Conservation (phyloP, 2,888 invertebrate species). For the Drosophila austrosaltans region DNA sequence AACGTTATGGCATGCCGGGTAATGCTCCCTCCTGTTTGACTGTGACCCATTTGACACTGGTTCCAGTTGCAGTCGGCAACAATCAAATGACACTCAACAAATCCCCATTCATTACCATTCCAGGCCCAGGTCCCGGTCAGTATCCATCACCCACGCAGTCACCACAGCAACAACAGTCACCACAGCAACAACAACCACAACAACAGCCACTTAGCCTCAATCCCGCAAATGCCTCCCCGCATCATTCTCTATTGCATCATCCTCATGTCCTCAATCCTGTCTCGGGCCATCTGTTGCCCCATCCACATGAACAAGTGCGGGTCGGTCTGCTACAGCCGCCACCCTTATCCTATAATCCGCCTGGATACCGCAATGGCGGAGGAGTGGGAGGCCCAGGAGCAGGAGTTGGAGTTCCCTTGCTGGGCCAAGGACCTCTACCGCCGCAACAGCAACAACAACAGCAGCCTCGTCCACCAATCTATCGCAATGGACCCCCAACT, state of each 20-base stretch:
- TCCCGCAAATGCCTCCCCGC: slow-evolving; percentile 45
- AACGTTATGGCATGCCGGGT: slow-evolving; percentile 77
- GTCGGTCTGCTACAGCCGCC: slow-evolving; percentile 68
- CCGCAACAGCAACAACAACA: slow-evolving; percentile 35
- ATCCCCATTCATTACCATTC: slow-evolving; percentile 80
- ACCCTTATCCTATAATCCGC: slow-evolving; percentile 43
- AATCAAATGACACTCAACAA: slow-evolving; percentile 54
- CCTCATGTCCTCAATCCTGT: slow-evolving; percentile 44
- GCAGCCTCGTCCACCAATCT: slow-evolving; percentile 67
- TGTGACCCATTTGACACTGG: slow-evolving; percentile 23
- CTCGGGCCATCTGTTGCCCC: slow-evolving; percentile 50
- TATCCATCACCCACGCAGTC: slow-evolving; percentile 53
- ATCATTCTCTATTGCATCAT: slow-evolving; percentile 61
- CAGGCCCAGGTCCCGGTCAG: slow-evolving; percentile 78
- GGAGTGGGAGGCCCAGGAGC: not conserved
- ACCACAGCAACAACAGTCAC: slow-evolving; percentile 67
- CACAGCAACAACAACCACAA: slow-evolving; percentile 64
- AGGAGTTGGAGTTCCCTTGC: slow-evolving; percentile 40
- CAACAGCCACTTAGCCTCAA: slow-evolving; percentile 49
- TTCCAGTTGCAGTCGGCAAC: slow-evolving; percentile 14
- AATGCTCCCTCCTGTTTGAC: slow-evolving; percentile 64
- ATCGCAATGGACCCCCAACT: slow-evolving; percentile 59
- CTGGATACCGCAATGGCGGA: slow-evolving; percentile 49
- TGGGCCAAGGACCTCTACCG: slow-evolving; percentile 54
- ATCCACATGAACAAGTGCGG: slow-evolving; percentile 59